phyloP scores from a whole-genome alignment of 2,113 vertebrate genomes.

The Turnix velox region DNA sequence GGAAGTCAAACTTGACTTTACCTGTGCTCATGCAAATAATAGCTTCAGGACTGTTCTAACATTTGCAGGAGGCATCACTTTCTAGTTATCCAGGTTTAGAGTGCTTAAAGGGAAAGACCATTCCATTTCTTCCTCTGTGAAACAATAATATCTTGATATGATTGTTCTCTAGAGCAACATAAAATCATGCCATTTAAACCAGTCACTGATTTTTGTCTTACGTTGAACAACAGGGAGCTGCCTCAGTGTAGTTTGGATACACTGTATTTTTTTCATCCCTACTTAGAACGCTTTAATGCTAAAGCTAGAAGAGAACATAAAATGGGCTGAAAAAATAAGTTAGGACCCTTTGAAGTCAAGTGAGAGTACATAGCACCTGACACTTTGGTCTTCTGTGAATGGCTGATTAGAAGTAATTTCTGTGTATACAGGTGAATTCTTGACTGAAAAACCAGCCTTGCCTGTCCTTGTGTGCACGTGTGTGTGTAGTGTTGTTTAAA shows the following conservation, averaged over 20 bases:
- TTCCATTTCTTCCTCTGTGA: not conserved
- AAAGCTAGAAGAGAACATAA: not conserved
- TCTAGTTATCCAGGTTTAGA: not conserved
- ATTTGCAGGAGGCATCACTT: not conserved
- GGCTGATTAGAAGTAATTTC: not conserved
- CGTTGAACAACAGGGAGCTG: not conserved
- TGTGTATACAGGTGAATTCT: constrained; percentile 1
- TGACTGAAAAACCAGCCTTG: not conserved
- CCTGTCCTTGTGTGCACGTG: not conserved
- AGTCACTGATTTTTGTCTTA: not conserved
- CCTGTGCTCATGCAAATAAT: not conserved
- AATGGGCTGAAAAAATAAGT: not conserved
- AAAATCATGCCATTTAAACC: not conserved
- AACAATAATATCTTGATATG: not conserved
- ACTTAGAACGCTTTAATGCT: not conserved
- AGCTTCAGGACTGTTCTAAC: not conserved
- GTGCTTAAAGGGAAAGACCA: not conserved
- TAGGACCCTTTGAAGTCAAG: not conserved
- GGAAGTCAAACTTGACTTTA: not conserved
- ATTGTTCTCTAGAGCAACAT: not conserved
- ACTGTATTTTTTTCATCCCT: not conserved
- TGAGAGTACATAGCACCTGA: not conserved
- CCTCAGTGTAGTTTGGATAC: not conserved
- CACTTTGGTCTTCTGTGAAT: not conserved
- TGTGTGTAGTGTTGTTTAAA: constrained; percentile 37